Conservation (phyloP, 2,888 invertebrate genomes). For the Candidula unifasciata region DNA sequence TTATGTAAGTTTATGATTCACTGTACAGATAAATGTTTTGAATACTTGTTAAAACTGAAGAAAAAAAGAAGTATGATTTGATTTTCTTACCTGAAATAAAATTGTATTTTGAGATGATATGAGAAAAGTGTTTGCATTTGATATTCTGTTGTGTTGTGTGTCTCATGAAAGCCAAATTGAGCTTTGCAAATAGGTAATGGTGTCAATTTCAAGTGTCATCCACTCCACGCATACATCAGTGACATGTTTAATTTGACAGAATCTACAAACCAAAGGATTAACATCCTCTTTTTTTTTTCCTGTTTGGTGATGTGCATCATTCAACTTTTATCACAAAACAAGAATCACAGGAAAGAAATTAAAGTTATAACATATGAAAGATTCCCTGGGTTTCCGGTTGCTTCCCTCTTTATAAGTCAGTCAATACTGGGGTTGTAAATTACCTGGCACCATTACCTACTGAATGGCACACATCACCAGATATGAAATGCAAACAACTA, state of each 20-base stretch:
- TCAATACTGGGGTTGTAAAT: neutral
- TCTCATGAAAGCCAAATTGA: neutral
- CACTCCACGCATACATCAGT: neutral
- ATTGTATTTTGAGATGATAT: conserved; percentile 41
- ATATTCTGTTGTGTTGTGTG: conserved; percentile 49
- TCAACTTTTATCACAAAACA: conserved; percentile 16
- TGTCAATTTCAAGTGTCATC: conserved; percentile 34
- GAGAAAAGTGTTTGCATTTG: conserved; percentile 29
- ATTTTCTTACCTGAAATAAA: conserved; percentile 44
- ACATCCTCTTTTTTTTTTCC: conserved; percentile 20
- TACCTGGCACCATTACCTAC: conserved; percentile 53
- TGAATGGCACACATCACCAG: conserved; percentile 55
- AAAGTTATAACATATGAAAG: neutral
- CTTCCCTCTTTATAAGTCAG: neutral
- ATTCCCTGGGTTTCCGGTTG: neutral
- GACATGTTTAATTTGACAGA: neutral
- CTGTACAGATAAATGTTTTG: conserved; percentile 41
- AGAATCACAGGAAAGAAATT: conserved; percentile 1
- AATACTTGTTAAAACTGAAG: conserved; percentile 11
- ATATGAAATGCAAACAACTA: conserved; percentile 46
- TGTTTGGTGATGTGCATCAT: conserved; percentile 52
- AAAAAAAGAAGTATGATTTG: conserved; percentile 25
- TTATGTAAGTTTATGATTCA: conserved; percentile 35
- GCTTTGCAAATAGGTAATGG: conserved; percentile 49
- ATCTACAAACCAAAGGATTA: neutral